Percentiles rank a stretch among this genome's conserved stretches.
Conservation (phyloP, 2,888 invertebrate species). For the Sabatieria punctata region DNA sequence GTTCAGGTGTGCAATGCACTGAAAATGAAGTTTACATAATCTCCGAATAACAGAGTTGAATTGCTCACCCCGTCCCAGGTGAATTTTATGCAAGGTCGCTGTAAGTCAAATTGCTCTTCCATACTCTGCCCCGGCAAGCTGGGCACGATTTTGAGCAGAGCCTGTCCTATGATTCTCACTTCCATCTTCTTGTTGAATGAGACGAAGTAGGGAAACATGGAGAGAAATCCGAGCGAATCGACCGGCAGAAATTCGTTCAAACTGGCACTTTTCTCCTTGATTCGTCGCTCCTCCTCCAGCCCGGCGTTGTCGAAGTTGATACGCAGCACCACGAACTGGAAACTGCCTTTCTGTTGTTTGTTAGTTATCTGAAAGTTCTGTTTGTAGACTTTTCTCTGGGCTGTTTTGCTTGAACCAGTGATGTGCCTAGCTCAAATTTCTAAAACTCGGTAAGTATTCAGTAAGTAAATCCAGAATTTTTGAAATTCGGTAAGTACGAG, state of each 20-base stretch:
- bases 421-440: too few relatives aligned
- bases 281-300: conserved; percentile 39
- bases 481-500: too few relatives aligned
- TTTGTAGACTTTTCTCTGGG: background rate
- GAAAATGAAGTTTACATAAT: conserved; percentile 21
- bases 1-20: conserved; percentile 58
- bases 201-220: conserved; percentile 71
- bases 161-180: conserved; percentile 54
- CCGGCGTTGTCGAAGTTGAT: conserved; percentile 70
- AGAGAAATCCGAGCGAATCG: conserved; percentile 43
- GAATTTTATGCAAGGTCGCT: conserved; percentile 62
- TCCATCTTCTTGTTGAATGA: conserved; percentile 54
- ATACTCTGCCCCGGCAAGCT: conserved; percentile 50
- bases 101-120: conserved; percentile 52
- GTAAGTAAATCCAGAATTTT: too few relatives aligned
- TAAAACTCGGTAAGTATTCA: too few relatives aligned
- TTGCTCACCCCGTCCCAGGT: conserved; percentile 61
- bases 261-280: conserved; percentile 29
- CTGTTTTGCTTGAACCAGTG: too few relatives aligned
- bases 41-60: conserved; percentile 23
- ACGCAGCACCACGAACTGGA: conserved; percentile 40
- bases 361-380: conserved; percentile 12
- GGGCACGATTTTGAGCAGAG: conserved; percentile 45
- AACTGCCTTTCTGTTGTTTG: conserved; percentile 16
- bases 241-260: conserved; percentile 21